Evolutionary conservation across 2,113 vertebrate species (phyloP).

Genomic region (Semnornis frantzii): DNA sequence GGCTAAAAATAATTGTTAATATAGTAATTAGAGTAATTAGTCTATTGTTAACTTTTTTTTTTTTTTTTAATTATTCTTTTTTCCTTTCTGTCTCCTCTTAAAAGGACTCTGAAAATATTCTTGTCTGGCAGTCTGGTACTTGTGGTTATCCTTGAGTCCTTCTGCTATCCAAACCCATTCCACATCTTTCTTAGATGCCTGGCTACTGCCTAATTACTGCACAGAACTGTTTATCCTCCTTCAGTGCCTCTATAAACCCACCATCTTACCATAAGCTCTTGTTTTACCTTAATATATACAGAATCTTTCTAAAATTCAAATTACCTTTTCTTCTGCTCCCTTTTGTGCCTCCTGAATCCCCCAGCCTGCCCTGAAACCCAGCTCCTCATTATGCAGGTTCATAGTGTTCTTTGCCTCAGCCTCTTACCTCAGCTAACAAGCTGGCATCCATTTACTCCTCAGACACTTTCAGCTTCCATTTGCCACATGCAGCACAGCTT

Average conservation of each 20-base stretch:
- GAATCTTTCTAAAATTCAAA: background rate
- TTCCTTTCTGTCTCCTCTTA: background rate
- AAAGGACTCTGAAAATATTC: background rate
- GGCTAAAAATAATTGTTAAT: background rate
- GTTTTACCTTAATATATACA: background rate
- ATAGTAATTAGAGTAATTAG: background rate
- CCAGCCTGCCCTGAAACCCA: background rate
- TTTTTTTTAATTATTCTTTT: background rate
- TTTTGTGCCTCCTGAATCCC: background rate
- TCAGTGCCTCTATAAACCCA: background rate
- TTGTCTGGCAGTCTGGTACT: background rate
- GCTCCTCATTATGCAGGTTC: background rate
- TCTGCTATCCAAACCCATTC: background rate
- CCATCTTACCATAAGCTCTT: background rate
- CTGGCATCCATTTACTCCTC: conserved; percentile 41
- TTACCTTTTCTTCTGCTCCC: background rate
- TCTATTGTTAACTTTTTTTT: background rate
- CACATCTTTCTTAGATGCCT: background rate
- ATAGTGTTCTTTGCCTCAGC: background rate
- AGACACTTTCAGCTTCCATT: conserved; percentile 47
- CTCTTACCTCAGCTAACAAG: conserved; percentile 38
- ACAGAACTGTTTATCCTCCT: background rate
- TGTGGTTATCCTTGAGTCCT: background rate
- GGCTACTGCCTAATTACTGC: background rate
- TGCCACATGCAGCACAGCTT: conserved; percentile 38